These are phyloP conservation scores for Pseudotriccus pelzelni DNA, from an alignment of 2,797 vertebrate species.

Conservation along the genomic window DNA sequence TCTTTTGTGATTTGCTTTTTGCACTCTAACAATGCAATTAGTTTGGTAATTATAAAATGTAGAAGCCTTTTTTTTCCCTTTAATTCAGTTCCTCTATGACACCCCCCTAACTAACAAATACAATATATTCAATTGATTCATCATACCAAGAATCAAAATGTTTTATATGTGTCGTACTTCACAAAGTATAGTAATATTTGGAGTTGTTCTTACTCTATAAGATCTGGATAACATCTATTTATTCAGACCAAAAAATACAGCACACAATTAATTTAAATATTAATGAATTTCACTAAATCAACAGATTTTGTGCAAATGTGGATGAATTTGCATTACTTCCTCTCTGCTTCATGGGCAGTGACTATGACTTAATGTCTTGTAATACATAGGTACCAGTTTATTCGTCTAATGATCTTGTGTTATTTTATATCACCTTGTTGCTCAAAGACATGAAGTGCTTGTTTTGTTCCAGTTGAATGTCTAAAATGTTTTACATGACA, in stretches of 20 bases:
- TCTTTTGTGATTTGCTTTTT: background rate
- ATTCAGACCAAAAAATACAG: background rate
- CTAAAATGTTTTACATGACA: constrained; percentile 22
- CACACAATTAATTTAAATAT: background rate
- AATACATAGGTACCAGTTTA: background rate
- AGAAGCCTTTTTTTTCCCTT: background rate
- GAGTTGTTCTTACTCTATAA: background rate
- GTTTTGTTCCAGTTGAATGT: background rate
- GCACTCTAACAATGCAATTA: background rate
- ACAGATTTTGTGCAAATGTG: background rate
- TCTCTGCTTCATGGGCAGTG: background rate
- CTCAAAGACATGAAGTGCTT: background rate
- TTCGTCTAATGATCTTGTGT: background rate
- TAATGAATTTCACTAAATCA: background rate
- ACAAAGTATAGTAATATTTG: background rate
- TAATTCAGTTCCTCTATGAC: background rate
- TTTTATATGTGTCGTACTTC: background rate
- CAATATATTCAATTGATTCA: background rate
- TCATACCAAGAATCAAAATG: background rate
- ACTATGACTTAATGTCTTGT: background rate
- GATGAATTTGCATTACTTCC: background rate
- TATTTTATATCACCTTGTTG: background rate
- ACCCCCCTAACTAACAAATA: background rate
- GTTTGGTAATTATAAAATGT: background rate
- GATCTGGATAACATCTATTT: background rate